Percentiles rank a stretch among this genome's conserved stretches.
Conservation (phyloP, 2,888 invertebrate genomes). For the Rhorus exstirpatorius region DNA sequence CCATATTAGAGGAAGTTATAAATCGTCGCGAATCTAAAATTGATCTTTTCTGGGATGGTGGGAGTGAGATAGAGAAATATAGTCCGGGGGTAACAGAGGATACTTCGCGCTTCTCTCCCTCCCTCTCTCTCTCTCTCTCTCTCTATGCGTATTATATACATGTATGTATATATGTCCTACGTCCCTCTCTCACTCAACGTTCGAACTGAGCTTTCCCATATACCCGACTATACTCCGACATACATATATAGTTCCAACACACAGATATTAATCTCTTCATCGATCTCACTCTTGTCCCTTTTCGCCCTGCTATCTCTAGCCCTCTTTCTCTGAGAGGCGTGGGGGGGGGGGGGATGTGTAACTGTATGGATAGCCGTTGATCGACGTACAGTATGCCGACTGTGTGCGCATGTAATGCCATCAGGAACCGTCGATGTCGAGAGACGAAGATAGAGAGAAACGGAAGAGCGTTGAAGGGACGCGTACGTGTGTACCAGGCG, state of each 20-base stretch:
- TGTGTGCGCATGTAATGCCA: constrained; percentile 54
- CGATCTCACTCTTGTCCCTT: constrained; percentile 65
- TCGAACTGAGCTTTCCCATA: constrained; percentile 58
- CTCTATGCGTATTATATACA: constrained; percentile 40
- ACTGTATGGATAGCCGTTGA: constrained; percentile 64
- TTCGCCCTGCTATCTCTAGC: constrained; percentile 25
- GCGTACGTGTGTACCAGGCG: constrained; percentile 55
- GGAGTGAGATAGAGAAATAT: constrained; percentile 68
- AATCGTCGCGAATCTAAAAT: constrained; percentile 86
- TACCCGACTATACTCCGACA: constrained; percentile 21
- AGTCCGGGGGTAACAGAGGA: constrained; percentile 65
- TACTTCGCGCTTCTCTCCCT: constrained; percentile 69
- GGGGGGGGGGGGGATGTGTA: constrained; percentile 38
- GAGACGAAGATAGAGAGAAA: constrained; percentile 56
- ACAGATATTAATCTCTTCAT: constrained; percentile 71
- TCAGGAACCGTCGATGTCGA: constrained; percentile 54
- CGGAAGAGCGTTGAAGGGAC: constrained; percentile 55
- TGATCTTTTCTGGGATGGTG: constrained; percentile 84
- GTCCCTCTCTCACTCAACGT: constrained; percentile 54
- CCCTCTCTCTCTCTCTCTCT: constrained; percentile 31
- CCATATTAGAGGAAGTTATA: constrained; percentile 86
- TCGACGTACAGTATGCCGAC: constrained; percentile 59
- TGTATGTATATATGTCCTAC: constrained; percentile 42
- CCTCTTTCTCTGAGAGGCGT: too few species aligned
- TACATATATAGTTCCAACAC: constrained; percentile 53